Base-by-base conservation (phyloP, 1,140 invertebrate genomes). In the Apis cerana region DNA sequence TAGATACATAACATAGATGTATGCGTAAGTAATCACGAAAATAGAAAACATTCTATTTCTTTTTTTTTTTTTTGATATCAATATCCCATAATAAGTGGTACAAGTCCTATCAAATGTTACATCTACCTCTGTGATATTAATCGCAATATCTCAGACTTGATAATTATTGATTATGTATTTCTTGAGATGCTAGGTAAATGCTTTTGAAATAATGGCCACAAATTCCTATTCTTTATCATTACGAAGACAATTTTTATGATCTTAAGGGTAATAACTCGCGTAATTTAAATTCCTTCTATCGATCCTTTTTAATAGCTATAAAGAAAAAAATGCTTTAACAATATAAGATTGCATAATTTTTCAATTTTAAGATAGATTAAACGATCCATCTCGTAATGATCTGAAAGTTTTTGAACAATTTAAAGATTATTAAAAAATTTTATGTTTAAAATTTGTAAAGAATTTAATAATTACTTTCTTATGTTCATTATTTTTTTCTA, bases 131-230 rank as follows among this genome's bases (percentile, higher is more conserved):
- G 33, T 43, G 5, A 43, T 43, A 43, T 43, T 43, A 43, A 43
- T 43, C 33, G 2, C 2, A 33, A 33, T 33, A 43, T 43, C 33
- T 43, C 7, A 43, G 5, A 7, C 33, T 61, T 82, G 74, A 82
- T 82, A 76, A 69, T 9, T 59, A 48, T 68, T 81, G 43, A 43
- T 17, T 23, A 13, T 52, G 80, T 23, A 58, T 33, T 75, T 59
- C 1, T n/a, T 15, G 27, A 65, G 59, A 65, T n/a, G 12, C 1
- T 43, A 10, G 2, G 19, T 62, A 70, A 58, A 69, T 68, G 12
- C n/a, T 33, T 68, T 68, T 56, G n/a, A 2, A 23, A n/a, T 56
- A 54, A 74, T 54, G 48, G 21, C n/a, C 17, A 11, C 8, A 8
- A 13, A 5, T 11, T 1, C 17, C n/a, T n/a, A 33, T 33, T 48